Percentiles rank a stretch among this genome's conserved stretches.
Evolutionary conservation across 2,113 vertebrate species (phyloP).

Genomic region (Clarias macrocephalus): DNA sequence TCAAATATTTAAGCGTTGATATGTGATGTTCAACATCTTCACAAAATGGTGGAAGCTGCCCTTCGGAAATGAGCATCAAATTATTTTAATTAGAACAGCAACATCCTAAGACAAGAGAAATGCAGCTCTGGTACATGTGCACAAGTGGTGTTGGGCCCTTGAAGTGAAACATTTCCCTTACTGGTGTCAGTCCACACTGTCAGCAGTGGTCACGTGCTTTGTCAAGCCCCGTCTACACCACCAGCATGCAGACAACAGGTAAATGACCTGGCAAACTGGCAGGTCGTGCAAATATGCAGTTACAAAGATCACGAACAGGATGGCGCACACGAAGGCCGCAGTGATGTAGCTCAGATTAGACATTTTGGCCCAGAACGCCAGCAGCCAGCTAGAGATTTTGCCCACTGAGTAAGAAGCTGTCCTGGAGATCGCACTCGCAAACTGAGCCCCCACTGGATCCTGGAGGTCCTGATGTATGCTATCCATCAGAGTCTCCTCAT

Average conservation of each 20-base stretch:
- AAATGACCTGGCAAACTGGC: constrained; percentile 81
- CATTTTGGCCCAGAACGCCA: constrained; percentile 61
- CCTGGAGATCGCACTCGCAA: constrained; percentile 11
- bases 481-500: constrained; percentile 21
- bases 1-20: background rate
- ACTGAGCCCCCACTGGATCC: background rate
- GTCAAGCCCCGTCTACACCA: constrained; percentile 76
- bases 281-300: constrained; percentile 82
- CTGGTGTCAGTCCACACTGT: constrained; percentile 24
- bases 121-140: background rate
- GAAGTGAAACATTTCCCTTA: constrained; percentile 29
- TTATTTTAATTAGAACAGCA: constrained; percentile 21
- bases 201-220: constrained; percentile 67
- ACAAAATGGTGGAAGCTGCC: background rate
- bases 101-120: constrained; percentile 14
- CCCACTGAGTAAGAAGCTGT: constrained; percentile 48
- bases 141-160: constrained; percentile 62
- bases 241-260: constrained; percentile 83
- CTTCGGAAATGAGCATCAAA: background rate
- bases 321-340: constrained; percentile 73
- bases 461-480: constrained; percentile 11
- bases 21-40: background rate
- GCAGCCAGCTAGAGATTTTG: constrained; percentile 15
- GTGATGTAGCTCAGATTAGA: constrained; percentile 68
- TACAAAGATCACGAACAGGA: constrained; percentile 80